Evolutionary conservation across 1,140 invertebrate genomes (phyloP), one percentile per base, ranked within the genome.

Genomic region (Drosophila orena): DNA sequence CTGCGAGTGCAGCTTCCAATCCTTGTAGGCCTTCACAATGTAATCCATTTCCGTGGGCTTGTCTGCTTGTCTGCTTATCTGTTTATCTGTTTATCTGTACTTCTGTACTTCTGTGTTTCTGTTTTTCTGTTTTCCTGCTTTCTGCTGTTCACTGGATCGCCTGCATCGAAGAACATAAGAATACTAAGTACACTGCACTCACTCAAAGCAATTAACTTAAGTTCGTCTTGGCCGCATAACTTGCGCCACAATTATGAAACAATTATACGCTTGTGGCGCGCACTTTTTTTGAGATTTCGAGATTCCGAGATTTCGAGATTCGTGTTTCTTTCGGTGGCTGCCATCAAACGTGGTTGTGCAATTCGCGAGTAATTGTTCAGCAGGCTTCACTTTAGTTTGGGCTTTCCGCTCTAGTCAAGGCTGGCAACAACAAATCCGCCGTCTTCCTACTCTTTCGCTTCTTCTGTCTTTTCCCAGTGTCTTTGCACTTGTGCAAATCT

Each of bases 1-100:
- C 77, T 92, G 91, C 61, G 91, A 92, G 46, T 92, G 91, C 75
- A 92, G 69, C 57, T 92, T 92, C 91, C 91, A 92, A 74, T 92
- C 91, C 72, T 92, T 92, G 71, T 92, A 92, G 34, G 86, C 91
- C 65, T 92, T 92, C 54, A 92, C 90, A 68, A 92, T 79, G 53
- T 92, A 92, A 92, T 92, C 91, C 91, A 92, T 90, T 86, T 81
- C 81, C 79, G 61, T 49, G 64, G 14, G 14, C 47, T 56, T 65
- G 46, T 68, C 17, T 53, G 64, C 38, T 17, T 17, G 1, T 17
- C 17, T n/a, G n/a, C n/a, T n/a, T n/a, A n/a, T 54, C 11, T 35
- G 7, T 35, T 35, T 24, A 3, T 22, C 22, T 4, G 22, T 22
- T 22, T 24, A 4, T 24, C 22, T 4, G 22, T 22, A n/a, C n/a